phyloP scores from a whole-genome alignment of 2,888 invertebrate genomes.

The Smittia sp. region DNA sequence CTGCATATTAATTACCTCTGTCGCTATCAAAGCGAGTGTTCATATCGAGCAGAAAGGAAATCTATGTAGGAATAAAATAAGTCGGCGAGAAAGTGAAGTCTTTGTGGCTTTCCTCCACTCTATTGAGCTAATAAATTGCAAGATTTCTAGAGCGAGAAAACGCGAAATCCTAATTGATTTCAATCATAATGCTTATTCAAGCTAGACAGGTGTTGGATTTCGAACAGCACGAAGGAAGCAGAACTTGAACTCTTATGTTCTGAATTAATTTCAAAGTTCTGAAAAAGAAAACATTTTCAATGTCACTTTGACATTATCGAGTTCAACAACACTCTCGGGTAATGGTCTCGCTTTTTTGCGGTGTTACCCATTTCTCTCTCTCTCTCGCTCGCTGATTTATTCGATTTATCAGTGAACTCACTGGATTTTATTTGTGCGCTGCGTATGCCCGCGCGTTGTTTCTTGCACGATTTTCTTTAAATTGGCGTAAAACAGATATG shows the following conservation, averaged over 20 bases:
- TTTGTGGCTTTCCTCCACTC: not conserved
- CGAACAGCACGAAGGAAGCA: not conserved
- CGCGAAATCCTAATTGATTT: not conserved
- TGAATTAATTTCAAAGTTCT: slow-evolving; percentile 9
- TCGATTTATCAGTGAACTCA: not conserved
- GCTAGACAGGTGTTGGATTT: not conserved
- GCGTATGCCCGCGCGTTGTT: not conserved
- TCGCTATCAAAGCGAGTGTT: slow-evolving; percentile 1
- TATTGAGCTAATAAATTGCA: not conserved
- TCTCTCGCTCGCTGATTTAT: not conserved
- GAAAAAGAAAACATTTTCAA: not conserved
- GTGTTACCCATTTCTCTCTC: not conserved
- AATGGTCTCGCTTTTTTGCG: not conserved
- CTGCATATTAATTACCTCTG: slow-evolving; percentile 28
- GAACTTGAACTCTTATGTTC: not conserved
- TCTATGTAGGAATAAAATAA: not conserved
- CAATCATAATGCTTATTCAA: not conserved
- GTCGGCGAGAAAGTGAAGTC: slow-evolving; percentile 7
- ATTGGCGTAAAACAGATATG: slow-evolving; percentile 29
- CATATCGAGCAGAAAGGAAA: not conserved
- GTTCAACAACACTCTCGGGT: not conserved
- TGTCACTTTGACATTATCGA: slow-evolving; percentile 7
- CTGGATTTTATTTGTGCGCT: not conserved
- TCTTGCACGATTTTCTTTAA: slow-evolving; percentile 18
- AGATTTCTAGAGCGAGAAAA: slow-evolving; percentile 10